Conservation (phyloP, 1,140 invertebrate genomes). For the Trichoplusia ni region DNA sequence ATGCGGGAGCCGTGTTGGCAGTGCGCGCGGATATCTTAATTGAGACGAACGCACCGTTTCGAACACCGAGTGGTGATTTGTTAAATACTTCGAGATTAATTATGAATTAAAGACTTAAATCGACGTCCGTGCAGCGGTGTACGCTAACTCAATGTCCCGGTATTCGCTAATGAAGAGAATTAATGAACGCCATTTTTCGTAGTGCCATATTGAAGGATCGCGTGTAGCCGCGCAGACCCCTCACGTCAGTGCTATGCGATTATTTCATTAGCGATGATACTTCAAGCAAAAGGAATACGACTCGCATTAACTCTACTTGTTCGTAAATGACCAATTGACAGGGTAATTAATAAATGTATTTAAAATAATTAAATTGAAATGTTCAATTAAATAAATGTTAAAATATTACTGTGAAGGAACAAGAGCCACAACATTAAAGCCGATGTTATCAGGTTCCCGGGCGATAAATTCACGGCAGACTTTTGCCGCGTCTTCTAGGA, state of each 20-base stretch:
- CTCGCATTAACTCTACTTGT: conserved; percentile 24
- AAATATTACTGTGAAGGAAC: conserved; percentile 91
- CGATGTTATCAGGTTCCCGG: conserved; percentile 90
- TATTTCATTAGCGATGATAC: conserved; percentile 35
- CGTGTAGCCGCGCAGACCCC: conserved; percentile 40
- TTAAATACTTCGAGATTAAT: conserved; percentile 61
- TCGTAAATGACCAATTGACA: conserved; percentile 10
- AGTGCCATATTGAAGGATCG: conserved; percentile 48
- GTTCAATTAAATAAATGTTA: conserved; percentile 80
- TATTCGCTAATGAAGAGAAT: conserved; percentile 54
- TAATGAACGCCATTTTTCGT: conserved; percentile 55
- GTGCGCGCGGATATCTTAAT: conserved; percentile 73
- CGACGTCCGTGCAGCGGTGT: conserved; percentile 39
- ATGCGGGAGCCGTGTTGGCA: conserved; percentile 68
- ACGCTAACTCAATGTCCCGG: conserved; percentile 39
- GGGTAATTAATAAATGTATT: conserved; percentile 22
- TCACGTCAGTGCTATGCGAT: conserved; percentile 31
- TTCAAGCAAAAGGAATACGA: conserved; percentile 26
- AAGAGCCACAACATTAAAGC: conserved; percentile 91
- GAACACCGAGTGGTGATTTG: conserved; percentile 54
- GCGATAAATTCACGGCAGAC: conserved; percentile 92
- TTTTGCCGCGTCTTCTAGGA: conserved; percentile 87
- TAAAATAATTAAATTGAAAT: conserved; percentile 81
- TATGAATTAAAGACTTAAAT: conserved; percentile 61
- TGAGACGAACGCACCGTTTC: conserved; percentile 61